phyloP scores from a whole-genome alignment of 2,888 invertebrate species.

The Nycteola revayana region DNA sequence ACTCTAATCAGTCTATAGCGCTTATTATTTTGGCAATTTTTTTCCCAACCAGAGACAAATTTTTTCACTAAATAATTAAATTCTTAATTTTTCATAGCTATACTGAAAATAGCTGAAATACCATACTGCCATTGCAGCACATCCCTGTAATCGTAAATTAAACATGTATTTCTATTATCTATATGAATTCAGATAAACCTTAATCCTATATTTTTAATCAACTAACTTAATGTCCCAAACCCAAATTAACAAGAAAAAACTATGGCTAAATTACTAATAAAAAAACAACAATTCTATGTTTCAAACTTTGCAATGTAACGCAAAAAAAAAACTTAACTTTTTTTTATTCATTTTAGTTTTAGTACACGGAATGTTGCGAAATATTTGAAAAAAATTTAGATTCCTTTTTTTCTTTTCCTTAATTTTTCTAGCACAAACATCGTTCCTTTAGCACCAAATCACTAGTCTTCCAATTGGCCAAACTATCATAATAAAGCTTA shows the following conservation, averaged over 20 bases:
- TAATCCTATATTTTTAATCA: conserved; percentile 71
- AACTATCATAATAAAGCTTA: conserved; percentile 76
- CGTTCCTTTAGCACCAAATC: conserved; percentile 79
- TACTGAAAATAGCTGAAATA: conserved; percentile 53
- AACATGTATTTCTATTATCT: conserved; percentile 71
- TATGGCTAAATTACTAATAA: conserved; percentile 73
- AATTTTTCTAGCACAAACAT: conserved; percentile 55
- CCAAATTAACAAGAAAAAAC: conserved; percentile 78
- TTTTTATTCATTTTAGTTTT: conserved; percentile 33
- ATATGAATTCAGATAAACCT: conserved; percentile 79
- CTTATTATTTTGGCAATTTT: conserved; percentile 77
- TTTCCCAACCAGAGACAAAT: conserved; percentile 51
- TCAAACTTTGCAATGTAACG: conserved; percentile 68
- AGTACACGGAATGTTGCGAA: conserved; percentile 75
- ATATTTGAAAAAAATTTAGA: conserved; percentile 46
- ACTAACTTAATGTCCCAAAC: conserved; percentile 79
- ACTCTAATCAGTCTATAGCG: conserved; percentile 82
- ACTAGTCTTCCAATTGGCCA: conserved; percentile 78
- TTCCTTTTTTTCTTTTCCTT: conserved; percentile 46
- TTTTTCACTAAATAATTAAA: conserved; percentile 61
- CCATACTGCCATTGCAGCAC: conserved; percentile 73
- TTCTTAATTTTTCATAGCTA: conserved; percentile 50
- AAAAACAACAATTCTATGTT: conserved; percentile 77
- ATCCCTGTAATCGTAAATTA: conserved; percentile 79
- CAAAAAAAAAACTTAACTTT: conserved; percentile 79